Evolutionary conservation across 1,140 invertebrate species (phyloP), one percentile per base, ranked within the genome.

Genomic region (Brachionus paranguensis): DNA sequence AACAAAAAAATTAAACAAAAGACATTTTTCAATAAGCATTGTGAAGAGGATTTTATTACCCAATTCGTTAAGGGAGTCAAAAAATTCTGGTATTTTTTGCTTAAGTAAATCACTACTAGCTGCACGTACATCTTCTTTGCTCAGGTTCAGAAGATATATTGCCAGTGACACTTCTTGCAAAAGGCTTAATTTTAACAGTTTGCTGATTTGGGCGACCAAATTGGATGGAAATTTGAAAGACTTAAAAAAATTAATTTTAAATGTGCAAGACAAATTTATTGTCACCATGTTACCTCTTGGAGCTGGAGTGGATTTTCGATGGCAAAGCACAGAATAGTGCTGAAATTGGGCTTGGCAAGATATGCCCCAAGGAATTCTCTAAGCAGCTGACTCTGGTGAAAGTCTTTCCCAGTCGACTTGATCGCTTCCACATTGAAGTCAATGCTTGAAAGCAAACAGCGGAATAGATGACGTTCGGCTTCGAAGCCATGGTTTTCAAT

Each of bases 151-250:
- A 78, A 96, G 90, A 68, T 94, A 93, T 87, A 97, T 91, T 45
- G 94, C 94, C 90, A 96, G 93, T 24, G 94, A 93, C 86, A 96
- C 93, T 91, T 97, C 95, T 90, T 96, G 94, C 14, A 95, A 93
- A 86, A 93, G 91, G 74, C 93, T 93, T 85, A 96, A 92, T 87
- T 93, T 93, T 85, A 96, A 91, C 86, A 94, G 92, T 91, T 94
- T 94, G 88, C 93, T 94, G 79, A 97, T 91, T 87, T 94, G 93
- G 7, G 12, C 53, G 3, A 37, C 78, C 17, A 87, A 96, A 92
- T 87, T 94, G 93, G 85, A 92, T 88, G 85, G 93, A 92, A 86
- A 93, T 92, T 90, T 92, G 93, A 86, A 47, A 94, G 90, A 87
- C 91, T 92, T 93, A 94, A 90, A 85, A 92, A 90, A 12, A 84